Conservation (phyloP, 92 coral and sea anemone species). For the Bergia puertoricense region DNA sequence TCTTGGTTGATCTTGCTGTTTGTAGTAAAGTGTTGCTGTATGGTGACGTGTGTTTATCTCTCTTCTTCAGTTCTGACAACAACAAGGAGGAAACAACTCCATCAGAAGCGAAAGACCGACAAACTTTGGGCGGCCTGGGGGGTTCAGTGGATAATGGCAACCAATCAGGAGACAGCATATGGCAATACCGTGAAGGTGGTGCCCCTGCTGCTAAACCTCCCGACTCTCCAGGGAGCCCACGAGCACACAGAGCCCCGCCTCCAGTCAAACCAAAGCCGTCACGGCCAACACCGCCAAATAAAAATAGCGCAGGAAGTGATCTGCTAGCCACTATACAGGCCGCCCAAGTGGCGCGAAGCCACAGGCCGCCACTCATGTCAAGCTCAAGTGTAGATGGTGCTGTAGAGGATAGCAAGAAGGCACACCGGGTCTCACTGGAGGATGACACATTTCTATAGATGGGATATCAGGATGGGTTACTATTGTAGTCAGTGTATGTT, state of each 20-base stretch:
- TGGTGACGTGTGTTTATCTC: background rate
- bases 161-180: conserved; percentile 57
- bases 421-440: conserved; percentile 54
- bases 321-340: conserved; percentile 81
- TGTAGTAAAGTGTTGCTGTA: background rate
- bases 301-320: conserved; percentile 66
- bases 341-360: conserved; percentile 77
- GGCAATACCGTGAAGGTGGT: conserved; percentile 63
- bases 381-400: conserved; percentile 43
- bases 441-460: conserved; percentile 65
- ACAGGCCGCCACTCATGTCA: conserved; percentile 51
- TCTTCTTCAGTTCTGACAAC: conserved; percentile 5
- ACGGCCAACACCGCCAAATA: conserved; percentile 68
- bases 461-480: background rate
- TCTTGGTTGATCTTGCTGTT: background rate
- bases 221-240: conserved; percentile 67
- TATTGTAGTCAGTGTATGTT: background rate
- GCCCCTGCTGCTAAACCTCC: conserved; percentile 44
- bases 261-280: conserved; percentile 91
- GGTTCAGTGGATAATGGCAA: conserved; percentile 39
- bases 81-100: conserved; percentile 48
- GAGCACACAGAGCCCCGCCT: conserved; percentile 72
- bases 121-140: background rate
- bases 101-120: conserved; percentile 30
- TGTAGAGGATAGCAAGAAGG: conserved; percentile 51